Base-by-base conservation (phyloP, 1,140 invertebrate species). In the Magallana gigas region DNA sequence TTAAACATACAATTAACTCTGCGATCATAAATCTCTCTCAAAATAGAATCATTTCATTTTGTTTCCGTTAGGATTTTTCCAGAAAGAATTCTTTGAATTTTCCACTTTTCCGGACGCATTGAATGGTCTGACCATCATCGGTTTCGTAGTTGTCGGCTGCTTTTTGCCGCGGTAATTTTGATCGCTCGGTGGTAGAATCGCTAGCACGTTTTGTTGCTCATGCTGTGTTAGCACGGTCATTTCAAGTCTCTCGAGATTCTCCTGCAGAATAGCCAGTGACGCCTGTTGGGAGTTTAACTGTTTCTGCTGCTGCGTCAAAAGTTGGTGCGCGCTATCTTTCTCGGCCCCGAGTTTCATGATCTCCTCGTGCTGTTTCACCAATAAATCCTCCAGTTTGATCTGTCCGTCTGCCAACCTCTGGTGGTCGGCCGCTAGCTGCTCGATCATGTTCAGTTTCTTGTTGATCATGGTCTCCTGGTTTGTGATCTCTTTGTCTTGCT, bases 241-340 rank as follows among this genome's bases (percentile, higher is more conserved):
- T 59, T 91, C 90, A 8, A 91, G 58, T 76, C 89, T 87, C 62
- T 91, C 88, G 64, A 91, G 84, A 48, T 90, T 88, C 60, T 91
- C 91, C 68, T 90, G 88, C 29, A 91, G 23, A 88, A 91, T 89
- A 14, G 88, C 87, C n/a, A 91, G 84, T 57, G 88, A 88, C n/a
- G 90, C 89, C 12, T 91, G 91, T 56, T 91, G 91, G 57, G 89
- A 85, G 82, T 90, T 91, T 12, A 91, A 68, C 60, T 91, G 91
- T 83, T 89, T 82, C 62, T 91, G 91, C 56, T 91, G 91, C 1
- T 82, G 85, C 3, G 87, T 83, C 84, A 91, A 84, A 29, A 88
- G 88, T 14, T 60, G 83, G n/a, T 88, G 85, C 0, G 91, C 87
- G n/a, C 90, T 87, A 4, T 88, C 87, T 85, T 90, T 91, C 29